These are phyloP conservation scores for Trichoplax adhaerens DNA, from an alignment of 37 sponge, comb jelly and placozoan genomes.

Conservation along the genomic window DNA sequence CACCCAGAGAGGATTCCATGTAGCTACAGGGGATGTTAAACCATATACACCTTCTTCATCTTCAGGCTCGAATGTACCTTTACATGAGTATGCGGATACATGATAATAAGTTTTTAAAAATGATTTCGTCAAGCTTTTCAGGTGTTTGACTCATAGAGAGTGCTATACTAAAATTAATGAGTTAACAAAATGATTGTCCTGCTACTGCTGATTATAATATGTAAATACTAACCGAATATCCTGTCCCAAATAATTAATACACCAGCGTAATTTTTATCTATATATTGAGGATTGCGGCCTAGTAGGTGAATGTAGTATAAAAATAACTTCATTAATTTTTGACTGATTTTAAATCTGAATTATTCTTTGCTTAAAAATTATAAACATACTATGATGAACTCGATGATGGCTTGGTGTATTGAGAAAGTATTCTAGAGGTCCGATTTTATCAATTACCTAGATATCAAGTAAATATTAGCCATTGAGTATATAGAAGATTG, in stretches of 20 bases:
- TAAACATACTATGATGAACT: slow-evolving; percentile 63
- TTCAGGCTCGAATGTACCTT: slow-evolving; percentile 47
- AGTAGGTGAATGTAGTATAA: not conserved
- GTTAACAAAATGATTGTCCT: no score
- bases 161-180: no score
- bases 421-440: slow-evolving; percentile 76
- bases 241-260: slow-evolving; percentile 86
- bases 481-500: no score
- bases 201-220: no score
- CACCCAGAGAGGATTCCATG: slow-evolving; percentile 67
- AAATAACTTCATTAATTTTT: no score
- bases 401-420: slow-evolving; percentile 93
- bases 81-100: no score
- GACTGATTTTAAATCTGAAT: no score
- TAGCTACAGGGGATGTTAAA: slow-evolving; percentile 41
- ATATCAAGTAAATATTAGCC: no score
- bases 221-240: slow-evolving; percentile 53
- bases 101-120: no score
- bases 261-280: slow-evolving; percentile 83
- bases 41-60: slow-evolving; percentile 48
- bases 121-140: no score
- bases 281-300: slow-evolving; percentile 79
- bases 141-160: no score
- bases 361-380: not conserved
- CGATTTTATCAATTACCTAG: slow-evolving; percentile 42